Evolutionary conservation across 2,797 vertebrate species (phyloP).

Genomic region (Intellagama lesueurii): DNA sequence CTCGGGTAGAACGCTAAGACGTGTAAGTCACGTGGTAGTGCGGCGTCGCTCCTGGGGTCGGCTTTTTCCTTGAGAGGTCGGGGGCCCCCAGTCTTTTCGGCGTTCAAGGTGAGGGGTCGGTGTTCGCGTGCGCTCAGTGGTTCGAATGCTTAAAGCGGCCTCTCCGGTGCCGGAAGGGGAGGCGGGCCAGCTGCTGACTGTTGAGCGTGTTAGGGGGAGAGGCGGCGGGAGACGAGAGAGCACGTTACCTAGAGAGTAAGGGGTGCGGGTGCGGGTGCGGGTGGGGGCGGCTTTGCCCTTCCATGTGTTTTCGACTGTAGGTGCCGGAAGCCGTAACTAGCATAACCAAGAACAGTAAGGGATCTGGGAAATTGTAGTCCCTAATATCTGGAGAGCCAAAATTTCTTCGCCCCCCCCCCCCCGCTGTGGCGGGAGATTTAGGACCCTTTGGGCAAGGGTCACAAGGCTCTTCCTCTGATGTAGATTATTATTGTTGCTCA

Average conservation of each 20-base stretch:
- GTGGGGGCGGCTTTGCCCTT: neutral
- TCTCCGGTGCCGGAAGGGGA: too few species aligned
- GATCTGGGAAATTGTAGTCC: neutral
- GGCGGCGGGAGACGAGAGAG: too few species aligned
- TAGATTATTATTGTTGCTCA: too few species aligned
- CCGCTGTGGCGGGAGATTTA: neutral
- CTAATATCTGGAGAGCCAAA: neutral
- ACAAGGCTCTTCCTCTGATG: neutral
- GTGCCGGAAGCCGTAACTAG: neutral
- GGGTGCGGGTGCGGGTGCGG: neutral
- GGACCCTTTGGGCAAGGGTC: neutral
- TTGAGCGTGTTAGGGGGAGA: too few species aligned
- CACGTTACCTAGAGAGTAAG: neutral
- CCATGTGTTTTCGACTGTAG: neutral
- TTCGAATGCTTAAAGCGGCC: too few species aligned
- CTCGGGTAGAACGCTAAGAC: neutral
- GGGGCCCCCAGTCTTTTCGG: fast-evolving
- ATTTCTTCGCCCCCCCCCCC: neutral
- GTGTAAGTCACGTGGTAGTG: too few species aligned
- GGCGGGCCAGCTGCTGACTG: too few species aligned
- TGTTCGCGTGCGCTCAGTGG: too few species aligned
- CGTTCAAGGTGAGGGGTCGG: neutral
- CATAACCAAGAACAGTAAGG: neutral
- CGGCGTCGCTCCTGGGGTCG: neutral
- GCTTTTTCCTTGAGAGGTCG: too few species aligned